A percentile compares a stretch with the other conserved stretches of the same genome.
phyloP scores from a whole-genome alignment of 2,888 invertebrate genomes.

The Gisinianus flammeolus region DNA sequence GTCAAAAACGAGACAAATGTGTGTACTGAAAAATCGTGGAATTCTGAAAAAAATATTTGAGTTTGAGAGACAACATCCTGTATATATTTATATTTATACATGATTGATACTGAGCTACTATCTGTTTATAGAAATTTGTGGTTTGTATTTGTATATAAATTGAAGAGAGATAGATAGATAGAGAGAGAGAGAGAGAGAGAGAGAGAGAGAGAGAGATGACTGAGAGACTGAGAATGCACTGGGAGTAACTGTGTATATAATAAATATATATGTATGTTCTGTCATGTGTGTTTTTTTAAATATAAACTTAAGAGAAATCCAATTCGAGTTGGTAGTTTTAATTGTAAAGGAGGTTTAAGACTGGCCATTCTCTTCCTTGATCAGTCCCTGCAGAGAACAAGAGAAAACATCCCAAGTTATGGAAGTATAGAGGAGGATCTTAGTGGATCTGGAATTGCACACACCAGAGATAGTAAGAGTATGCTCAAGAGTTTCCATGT shows the following conservation, averaged over 20 bases:
- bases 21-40: too few species aligned
- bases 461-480: slow-evolving; percentile 34
- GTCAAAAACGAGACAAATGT: too few species aligned
- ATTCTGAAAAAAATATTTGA: too few species aligned
- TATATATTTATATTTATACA: too few species aligned
- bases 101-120: not conserved
- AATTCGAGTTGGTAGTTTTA: slow-evolving; percentile 28
- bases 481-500: slow-evolving; percentile 31
- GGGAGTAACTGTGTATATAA: not conserved
- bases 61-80: not conserved
- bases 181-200: not conserved
- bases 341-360: slow-evolving; percentile 51
- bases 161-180: too few species aligned
- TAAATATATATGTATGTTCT: not conserved
- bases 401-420: slow-evolving; percentile 49
- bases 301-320: slow-evolving; percentile 29
- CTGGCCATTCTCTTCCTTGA: slow-evolving; percentile 58
- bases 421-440: slow-evolving; percentile 35
- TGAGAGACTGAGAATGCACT: not conserved
- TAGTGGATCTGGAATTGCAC: slow-evolving; percentile 40
- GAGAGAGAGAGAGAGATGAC: not conserved
- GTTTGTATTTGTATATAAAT: too few species aligned
- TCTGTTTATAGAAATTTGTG: too few species aligned
- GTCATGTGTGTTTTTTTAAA: slow-evolving; percentile 22
- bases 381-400: slow-evolving; percentile 59